Base-by-base conservation (phyloP, 2,113 vertebrate genomes). In the Parus major region DNA sequence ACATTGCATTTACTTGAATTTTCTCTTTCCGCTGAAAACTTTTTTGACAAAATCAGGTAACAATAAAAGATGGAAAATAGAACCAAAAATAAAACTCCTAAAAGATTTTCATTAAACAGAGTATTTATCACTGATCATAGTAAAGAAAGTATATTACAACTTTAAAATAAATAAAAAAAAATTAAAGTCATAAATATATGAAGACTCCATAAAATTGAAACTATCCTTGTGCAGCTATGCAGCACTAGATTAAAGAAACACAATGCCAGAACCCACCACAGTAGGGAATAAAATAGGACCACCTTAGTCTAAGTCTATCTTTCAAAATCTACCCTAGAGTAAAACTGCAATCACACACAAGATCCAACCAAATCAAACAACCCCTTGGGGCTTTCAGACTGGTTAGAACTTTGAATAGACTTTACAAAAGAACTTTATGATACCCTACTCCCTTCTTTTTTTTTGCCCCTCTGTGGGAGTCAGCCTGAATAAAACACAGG, bases 1-100 rank as follows among this genome's bases (percentile, higher is more conserved):
- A 96, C 9, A 95, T 17, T 60, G 70, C 15, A 53, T 68, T 97
- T 95, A 96, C 10, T 86, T 12, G 17, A 47, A 78, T 50, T 15
- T 31, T 70, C 29, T 69, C 42, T 88, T 81, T 79, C 24, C n/a
- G 82, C 71, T 18, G 41, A 41, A 76, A 71, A 78, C 22, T 13
- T 35, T 17, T 68, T 78, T 57, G 47, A 73, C 23, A 66, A 93
- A 60, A 68, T 44, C 36, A 81, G 19, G 31, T 53, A 44, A 60
- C 1, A 7, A 33, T 24, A 87, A 46, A 65, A 56, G 17, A 52
- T 5, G 4, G 10, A 78, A 94, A 93, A 53, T 8, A 68, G 39
- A 78, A 90, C 0, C 10, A 80, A 69, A 66, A 36, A 44, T 25
- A 59, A 46, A 50, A 39, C 3, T 1, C 3, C 9, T 24, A 35